phyloP scores from a whole-genome alignment of 1,140 invertebrate genomes.

The Drosophila orena region DNA sequence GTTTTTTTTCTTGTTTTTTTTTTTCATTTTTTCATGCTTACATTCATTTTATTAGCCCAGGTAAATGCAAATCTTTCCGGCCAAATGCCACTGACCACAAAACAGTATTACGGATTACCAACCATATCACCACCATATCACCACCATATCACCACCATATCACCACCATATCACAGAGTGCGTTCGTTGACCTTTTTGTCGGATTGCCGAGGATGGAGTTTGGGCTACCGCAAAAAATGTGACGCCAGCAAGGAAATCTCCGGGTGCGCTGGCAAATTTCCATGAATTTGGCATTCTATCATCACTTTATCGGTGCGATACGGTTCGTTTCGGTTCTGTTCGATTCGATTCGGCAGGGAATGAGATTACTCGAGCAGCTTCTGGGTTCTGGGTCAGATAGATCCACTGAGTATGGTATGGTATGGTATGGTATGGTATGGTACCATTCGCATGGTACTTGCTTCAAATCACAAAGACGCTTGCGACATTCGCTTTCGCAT shows the following conservation, averaged over 20 bases:
- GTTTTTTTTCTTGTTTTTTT: too few species aligned
- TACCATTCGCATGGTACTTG: too few species aligned
- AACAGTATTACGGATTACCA: conserved; percentile 12
- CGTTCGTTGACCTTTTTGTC: conserved; percentile 6
- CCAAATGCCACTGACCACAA: conserved; percentile 10
- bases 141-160: too few species aligned
- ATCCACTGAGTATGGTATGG: background rate
- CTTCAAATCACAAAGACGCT: conserved; percentile 13
- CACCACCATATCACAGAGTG: background rate
- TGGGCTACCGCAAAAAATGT: background rate
- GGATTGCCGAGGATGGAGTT: background rate
- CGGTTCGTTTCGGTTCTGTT: background rate
- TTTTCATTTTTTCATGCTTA: too few species aligned
- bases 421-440: too few species aligned
- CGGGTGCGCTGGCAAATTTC: conserved; percentile 4
- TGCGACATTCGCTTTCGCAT: conserved; percentile 17
- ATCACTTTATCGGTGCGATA: conserved; percentile 11
- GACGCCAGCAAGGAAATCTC: conserved; percentile 6
- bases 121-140: background rate
- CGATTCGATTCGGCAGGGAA: conserved; percentile 3
- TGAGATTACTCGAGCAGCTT: background rate
- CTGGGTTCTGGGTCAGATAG: background rate
- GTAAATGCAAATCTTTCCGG: conserved; percentile 5
- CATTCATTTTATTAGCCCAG: conserved; percentile 8
- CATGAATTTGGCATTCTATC: conserved; percentile 13